Evolutionary conservation across 2,888 invertebrate genomes (phyloP).

Genomic region (Mythimna albipuncta): DNA sequence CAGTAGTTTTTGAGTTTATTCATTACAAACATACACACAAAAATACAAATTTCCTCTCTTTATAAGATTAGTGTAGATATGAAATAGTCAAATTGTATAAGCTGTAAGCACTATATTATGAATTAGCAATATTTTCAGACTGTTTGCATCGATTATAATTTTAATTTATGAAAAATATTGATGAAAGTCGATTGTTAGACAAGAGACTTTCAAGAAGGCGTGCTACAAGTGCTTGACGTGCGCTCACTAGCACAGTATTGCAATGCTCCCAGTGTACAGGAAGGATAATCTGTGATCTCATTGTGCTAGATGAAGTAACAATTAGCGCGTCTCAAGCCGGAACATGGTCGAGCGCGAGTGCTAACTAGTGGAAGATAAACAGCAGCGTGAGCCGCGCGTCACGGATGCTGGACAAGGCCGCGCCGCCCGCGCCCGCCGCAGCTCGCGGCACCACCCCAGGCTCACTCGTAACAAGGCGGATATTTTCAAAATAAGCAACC

Average conservation of each 20-base stretch:
- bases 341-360: slow-evolving; percentile 8
- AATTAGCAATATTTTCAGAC: background rate
- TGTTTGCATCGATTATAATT: background rate
- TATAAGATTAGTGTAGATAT: background rate
- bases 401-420: slow-evolving; percentile 44
- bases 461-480: too few species aligned
- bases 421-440: background rate
- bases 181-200: too few species aligned
- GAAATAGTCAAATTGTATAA: background rate
- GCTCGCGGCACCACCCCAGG: too few species aligned
- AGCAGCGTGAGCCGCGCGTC: slow-evolving; percentile 42
- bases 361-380: slow-evolving; percentile 30
- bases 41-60: too few species aligned
- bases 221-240: background rate
- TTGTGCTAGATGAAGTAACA: background rate
- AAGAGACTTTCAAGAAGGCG: background rate
- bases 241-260: background rate
- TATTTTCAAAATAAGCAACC: background rate
- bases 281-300: background rate
- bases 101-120: background rate
- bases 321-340: slow-evolving; percentile 18
- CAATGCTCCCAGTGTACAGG: background rate
- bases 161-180: too few species aligned
- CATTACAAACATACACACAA: too few species aligned
- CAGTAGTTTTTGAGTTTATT: too few species aligned